phyloP scores from a whole-genome alignment of 2,113 vertebrate species.

The Labrus mixtus region DNA sequence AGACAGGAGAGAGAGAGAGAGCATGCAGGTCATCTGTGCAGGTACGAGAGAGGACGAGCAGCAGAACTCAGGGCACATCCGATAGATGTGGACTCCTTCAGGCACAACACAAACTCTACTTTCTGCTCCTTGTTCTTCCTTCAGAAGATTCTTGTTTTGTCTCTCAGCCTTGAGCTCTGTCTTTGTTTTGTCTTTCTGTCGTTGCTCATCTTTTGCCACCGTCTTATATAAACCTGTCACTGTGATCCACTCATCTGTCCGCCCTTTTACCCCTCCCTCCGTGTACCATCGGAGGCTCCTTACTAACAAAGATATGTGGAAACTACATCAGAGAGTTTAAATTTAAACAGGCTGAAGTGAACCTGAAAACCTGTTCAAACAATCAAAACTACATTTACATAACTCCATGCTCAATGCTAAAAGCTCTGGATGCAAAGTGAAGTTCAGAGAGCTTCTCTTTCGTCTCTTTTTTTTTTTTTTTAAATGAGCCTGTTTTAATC shows the following conservation, averaged over 20 bases:
- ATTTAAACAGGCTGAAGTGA: neutral
- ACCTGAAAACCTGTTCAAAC: no score
- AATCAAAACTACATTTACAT: no score
- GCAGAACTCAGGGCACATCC: conserved; percentile 35
- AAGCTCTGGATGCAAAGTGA: no score
- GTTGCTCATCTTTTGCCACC: conserved; percentile 1
- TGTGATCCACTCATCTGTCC: neutral
- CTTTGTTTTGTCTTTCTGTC: neutral
- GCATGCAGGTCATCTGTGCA: conserved; percentile 29
- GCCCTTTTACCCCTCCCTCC: neutral
- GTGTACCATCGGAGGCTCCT: neutral
- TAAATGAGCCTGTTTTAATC: no score
- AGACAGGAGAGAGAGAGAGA: conserved; percentile 35
- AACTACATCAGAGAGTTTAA: neutral
- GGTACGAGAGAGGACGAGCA: conserved; percentile 35
- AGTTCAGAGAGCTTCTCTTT: no score
- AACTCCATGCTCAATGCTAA: no score
- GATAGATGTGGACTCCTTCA: conserved; percentile 59
- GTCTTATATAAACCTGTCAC: conserved; percentile 30
- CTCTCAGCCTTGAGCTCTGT: conserved; percentile 23
- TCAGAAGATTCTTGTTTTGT: conserved; percentile 42
- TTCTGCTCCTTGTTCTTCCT: conserved; percentile 33
- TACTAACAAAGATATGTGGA: neutral
- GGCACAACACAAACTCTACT: conserved; percentile 42
- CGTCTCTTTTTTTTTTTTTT: no score